Percentiles rank a stretch among this genome's conserved stretches.
phyloP scores from a whole-genome alignment of 2,797 vertebrate species.

The Capromys pilorides region DNA sequence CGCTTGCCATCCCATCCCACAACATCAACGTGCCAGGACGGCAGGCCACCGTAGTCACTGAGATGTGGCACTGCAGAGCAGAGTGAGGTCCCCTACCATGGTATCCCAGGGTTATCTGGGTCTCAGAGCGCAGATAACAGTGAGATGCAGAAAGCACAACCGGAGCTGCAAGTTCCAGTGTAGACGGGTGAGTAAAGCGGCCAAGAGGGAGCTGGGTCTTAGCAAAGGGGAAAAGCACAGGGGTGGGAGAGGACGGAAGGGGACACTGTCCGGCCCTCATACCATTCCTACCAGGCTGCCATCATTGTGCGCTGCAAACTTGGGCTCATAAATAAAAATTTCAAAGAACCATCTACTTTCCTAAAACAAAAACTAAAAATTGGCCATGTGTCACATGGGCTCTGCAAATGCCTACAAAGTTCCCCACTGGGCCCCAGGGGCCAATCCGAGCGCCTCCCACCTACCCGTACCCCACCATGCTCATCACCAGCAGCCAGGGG shows the following conservation, averaged over 20 bases:
- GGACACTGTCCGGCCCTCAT: not conserved
- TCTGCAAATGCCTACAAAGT: not conserved
- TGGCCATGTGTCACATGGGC: no score
- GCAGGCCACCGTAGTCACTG: not conserved
- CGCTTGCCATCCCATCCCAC: fast-evolving
- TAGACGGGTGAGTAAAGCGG: not conserved
- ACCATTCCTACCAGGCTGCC: not conserved
- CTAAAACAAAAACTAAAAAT: not conserved
- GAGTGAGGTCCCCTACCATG: fast-evolving
- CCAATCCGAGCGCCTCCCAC: fast-evolving
- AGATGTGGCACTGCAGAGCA: not conserved
- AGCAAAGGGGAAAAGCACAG: not conserved
- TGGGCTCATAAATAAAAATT: not conserved
- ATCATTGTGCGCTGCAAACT: not conserved
- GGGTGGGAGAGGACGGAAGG: not conserved
- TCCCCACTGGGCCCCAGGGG: not conserved
- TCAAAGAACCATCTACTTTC: not conserved
- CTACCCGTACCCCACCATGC: fast-evolving
- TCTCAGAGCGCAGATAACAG: fast-evolving
- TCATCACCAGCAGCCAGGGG: no score
- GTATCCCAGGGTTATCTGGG: fast-evolving
- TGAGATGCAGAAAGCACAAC: fast-evolving
- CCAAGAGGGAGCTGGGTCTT: not conserved
- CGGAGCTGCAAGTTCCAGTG: not conserved
- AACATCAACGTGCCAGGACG: fast-evolving